These are phyloP conservation scores for Ifrita kowaldi DNA, from an alignment of 2,113 vertebrate species.

Conservation along the genomic window DNA sequence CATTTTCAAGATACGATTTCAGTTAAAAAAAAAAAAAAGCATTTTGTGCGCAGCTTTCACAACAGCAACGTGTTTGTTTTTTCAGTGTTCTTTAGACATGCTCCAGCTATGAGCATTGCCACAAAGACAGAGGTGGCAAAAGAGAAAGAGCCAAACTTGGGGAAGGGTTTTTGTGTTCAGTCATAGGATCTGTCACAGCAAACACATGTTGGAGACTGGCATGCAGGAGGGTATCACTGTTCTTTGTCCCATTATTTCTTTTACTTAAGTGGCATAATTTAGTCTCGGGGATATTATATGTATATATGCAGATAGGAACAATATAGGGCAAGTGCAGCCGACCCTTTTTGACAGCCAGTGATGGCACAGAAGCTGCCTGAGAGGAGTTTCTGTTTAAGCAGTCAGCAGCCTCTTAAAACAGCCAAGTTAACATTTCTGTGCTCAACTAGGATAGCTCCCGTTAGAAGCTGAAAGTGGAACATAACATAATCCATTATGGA, in stretches of 20 bases:
- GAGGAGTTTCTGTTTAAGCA: background rate
- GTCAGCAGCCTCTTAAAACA: background rate
- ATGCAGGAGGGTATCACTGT: background rate
- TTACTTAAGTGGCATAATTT: background rate
- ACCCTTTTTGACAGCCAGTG: background rate
- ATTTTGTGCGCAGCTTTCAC: background rate
- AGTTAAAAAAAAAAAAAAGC: background rate
- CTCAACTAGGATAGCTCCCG: background rate
- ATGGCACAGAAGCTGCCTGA: background rate
- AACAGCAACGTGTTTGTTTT: background rate
- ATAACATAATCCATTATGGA: constrained; percentile 38
- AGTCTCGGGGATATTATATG: background rate
- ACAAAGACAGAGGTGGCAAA: background rate
- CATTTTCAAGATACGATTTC: background rate
- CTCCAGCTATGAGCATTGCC: background rate
- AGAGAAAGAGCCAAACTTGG: background rate
- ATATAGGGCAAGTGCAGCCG: background rate
- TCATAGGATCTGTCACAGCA: background rate
- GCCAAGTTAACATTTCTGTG: constrained; percentile 8
- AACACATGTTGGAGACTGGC: background rate
- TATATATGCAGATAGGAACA: background rate
- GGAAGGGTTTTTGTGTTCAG: background rate
- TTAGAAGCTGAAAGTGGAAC: constrained; percentile 18
- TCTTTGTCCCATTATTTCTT: background rate
- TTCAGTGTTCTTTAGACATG: background rate